phyloP scores from a whole-genome alignment of 2,797 vertebrate species.

The Danio albolineatus region DNA sequence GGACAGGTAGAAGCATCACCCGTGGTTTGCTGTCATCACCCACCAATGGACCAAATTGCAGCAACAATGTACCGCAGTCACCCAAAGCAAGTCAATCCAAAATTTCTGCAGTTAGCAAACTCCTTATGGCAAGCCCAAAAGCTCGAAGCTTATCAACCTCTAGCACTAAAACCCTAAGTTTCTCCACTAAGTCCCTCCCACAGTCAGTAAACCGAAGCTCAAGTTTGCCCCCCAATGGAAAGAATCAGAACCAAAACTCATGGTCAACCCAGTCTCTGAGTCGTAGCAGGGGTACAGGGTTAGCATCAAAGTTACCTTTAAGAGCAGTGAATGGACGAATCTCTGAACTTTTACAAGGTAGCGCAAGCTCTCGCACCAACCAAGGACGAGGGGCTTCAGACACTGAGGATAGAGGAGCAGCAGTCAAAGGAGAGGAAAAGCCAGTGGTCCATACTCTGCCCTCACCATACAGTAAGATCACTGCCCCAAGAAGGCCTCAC shows the following conservation, averaged over 20 bases:
- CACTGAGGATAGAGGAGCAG: constrained; percentile 68
- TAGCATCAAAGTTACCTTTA: constrained; percentile 90
- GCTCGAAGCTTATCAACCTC: constrained; percentile 90
- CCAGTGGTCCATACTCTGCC: constrained; percentile 84
- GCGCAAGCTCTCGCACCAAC: constrained; percentile 71
- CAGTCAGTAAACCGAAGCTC: constrained; percentile 90
- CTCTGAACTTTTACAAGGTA: constrained; percentile 94
- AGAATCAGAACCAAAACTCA: constrained; percentile 72
- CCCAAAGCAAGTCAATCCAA: constrained; percentile 90
- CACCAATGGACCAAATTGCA: constrained; percentile 70
- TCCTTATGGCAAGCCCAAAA: constrained; percentile 94
- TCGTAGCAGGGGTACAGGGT: constrained; percentile 85
- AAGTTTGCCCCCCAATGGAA: constrained; percentile 87
- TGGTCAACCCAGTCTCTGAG: constrained; percentile 98
- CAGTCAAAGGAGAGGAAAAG: constrained; percentile 77
- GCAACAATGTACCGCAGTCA: constrained; percentile 82
- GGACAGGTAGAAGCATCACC: constrained; percentile 85
- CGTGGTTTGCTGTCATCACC: constrained; percentile 82
- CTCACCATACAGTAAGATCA: constrained; percentile 98
- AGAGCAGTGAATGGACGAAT: constrained; percentile 93
- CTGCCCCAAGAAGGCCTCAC: constrained; percentile 90
- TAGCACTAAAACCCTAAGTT: constrained; percentile 94
- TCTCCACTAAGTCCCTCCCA: constrained; percentile 97
- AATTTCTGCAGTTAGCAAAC: constrained; percentile 95
- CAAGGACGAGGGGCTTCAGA: constrained; percentile 78